A percentile compares a stretch with the other conserved stretches of the same genome.
Evolutionary conservation across 1,140 invertebrate species (phyloP).

Genomic region (Neodiprion virginianus): DNA sequence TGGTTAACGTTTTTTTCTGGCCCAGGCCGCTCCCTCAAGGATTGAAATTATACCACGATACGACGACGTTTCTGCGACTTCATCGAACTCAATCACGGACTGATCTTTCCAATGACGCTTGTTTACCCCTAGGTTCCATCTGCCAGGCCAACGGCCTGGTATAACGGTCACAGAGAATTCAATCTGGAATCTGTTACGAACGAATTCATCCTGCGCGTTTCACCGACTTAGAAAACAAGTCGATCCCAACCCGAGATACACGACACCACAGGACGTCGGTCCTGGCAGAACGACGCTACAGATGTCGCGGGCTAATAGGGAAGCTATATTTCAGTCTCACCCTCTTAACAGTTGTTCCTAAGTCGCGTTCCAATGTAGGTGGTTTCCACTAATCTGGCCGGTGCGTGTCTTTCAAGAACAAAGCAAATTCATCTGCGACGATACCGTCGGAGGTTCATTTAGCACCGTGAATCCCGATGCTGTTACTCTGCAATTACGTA

Average conservation of each 20-base stretch:
- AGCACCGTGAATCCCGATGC: too few relatives aligned
- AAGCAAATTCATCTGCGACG: not conserved
- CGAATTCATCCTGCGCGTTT: not conserved
- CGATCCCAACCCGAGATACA: not conserved
- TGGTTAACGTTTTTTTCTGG: not conserved
- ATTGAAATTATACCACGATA: not conserved
- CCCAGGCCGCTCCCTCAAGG: not conserved
- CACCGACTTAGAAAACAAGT: not conserved
- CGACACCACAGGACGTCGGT: not conserved
- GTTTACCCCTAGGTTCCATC: not conserved
- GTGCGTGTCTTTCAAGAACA: not conserved
- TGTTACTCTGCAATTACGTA: too few relatives aligned
- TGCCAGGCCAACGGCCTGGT: not conserved
- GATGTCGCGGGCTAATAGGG: conserved; percentile 2
- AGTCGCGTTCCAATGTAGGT: not conserved
- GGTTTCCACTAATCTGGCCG: not conserved
- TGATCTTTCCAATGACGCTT: not conserved
- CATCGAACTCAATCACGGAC: not conserved
- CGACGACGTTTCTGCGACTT: not conserved
- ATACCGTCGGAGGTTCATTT: too few relatives aligned
- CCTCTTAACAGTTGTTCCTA: not conserved
- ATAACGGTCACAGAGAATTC: not conserved
- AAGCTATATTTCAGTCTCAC: not conserved
- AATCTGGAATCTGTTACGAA: not conserved
- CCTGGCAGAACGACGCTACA: not conserved